A percentile compares a stretch with the other conserved stretches of the same genome.
These are phyloP conservation scores for Busseola fusca DNA, from an alignment of 2,888 invertebrate species.

Conservation along the genomic window DNA sequence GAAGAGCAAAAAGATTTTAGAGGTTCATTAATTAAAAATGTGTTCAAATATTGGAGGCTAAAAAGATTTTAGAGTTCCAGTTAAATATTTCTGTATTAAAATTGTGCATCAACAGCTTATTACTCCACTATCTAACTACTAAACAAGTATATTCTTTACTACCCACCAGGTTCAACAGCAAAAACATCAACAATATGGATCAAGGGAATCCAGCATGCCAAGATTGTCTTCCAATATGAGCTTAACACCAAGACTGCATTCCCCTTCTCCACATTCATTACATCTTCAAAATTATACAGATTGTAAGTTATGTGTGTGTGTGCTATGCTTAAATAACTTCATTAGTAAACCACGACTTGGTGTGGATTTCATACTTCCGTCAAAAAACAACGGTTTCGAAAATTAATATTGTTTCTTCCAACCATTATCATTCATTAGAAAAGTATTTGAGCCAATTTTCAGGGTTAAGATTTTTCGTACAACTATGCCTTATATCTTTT, in stretches of 20 bases:
- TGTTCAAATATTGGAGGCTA: not conserved
- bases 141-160: not conserved
- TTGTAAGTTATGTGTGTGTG: conserved; percentile 69
- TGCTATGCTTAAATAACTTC: not conserved
- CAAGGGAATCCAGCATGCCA: conserved; percentile 84
- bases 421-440: not conserved
- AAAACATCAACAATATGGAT: conserved; percentile 85
- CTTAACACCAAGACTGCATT: conserved; percentile 80
- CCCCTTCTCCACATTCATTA: conserved; percentile 82
- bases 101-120: not conserved
- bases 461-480: not conserved
- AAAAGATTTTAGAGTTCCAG: not conserved
- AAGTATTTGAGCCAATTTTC: not conserved
- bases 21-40: not conserved
- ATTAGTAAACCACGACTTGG: not conserved
- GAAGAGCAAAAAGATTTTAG: not conserved
- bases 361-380: not conserved
- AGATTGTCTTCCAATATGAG: conserved; percentile 83
- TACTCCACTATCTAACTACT: not conserved
- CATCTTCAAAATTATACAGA: conserved; percentile 83
- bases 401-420: not conserved
- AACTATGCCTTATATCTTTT: not conserved
- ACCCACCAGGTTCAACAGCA: conserved; percentile 82
- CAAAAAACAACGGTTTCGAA: not conserved
- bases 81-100: not conserved